Evolutionary conservation across 1,140 invertebrate genomes (phyloP).

Genomic region (Solen grandis): DNA sequence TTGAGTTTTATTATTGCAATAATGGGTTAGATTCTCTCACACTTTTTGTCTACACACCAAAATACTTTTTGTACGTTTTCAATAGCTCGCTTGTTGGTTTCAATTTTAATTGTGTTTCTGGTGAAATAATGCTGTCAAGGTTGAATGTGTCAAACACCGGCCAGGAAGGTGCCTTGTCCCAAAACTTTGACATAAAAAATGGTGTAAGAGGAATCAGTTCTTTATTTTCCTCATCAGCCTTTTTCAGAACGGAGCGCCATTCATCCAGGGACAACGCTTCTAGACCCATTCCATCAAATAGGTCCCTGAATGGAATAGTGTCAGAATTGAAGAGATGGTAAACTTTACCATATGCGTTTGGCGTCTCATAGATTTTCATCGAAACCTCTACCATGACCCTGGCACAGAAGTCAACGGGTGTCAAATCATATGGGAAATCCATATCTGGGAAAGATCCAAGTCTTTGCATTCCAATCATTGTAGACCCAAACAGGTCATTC

Average conservation of each 20-base stretch:
- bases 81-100: slow-evolving; percentile 54
- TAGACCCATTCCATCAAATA: slow-evolving; percentile 62
- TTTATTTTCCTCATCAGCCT: slow-evolving; percentile 46
- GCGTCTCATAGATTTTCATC: slow-evolving; percentile 42
- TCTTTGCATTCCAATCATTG: slow-evolving; percentile 61
- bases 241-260: slow-evolving; percentile 60
- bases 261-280: slow-evolving; percentile 52
- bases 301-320: slow-evolving; percentile 62
- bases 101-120: slow-evolving; percentile 53
- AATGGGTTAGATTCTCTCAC: too few relatives aligned
- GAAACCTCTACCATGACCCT: slow-evolving; percentile 66
- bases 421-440: slow-evolving; percentile 68
- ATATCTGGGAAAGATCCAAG: slow-evolving; percentile 64
- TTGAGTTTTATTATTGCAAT: too few relatives aligned
- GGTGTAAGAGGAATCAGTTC: slow-evolving; percentile 64
- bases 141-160: slow-evolving; percentile 67
- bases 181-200: slow-evolving; percentile 63
- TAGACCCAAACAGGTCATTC: slow-evolving; percentile 66
- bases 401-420: slow-evolving; percentile 66
- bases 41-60: too few relatives aligned
- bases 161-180: slow-evolving; percentile 63
- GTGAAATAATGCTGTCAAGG: slow-evolving; percentile 55
- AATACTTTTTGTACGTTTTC: slow-evolving; percentile 58
- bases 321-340: slow-evolving; percentile 66
- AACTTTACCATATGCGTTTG: slow-evolving; percentile 20